A percentile compares a stretch with the other conserved stretches of the same genome.
These are phyloP conservation scores for Erethizon dorsatum DNA, from an alignment of 2,797 vertebrate genomes.

Conservation along the genomic window DNA sequence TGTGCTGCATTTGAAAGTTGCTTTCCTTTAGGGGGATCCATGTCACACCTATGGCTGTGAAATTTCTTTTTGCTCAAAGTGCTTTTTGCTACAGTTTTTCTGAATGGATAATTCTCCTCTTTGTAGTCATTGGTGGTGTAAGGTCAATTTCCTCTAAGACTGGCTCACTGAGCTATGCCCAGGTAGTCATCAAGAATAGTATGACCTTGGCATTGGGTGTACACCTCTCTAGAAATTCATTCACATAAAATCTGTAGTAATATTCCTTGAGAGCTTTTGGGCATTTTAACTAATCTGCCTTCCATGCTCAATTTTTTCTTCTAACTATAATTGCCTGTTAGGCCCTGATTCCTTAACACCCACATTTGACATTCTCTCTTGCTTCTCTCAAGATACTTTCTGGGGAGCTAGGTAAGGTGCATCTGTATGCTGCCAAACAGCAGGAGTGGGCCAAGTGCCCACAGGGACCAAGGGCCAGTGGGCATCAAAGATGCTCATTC, in stretches of 20 bases:
- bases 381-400: conserved; percentile 61
- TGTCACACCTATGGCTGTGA: background rate
- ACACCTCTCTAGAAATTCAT: conserved; percentile 29
- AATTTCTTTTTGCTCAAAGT: conserved; percentile 25
- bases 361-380: conserved; percentile 76
- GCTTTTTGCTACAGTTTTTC: conserved; percentile 62
- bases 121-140: background rate
- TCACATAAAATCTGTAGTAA: background rate
- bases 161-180: background rate
- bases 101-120: conserved; percentile 43
- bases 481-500: background rate
- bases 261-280: conserved; percentile 5
- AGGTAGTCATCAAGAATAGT: background rate
- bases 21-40: background rate
- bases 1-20: conserved; percentile 35
- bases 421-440: background rate
- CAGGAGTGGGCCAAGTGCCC: background rate
- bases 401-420: conserved; percentile 19
- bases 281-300: conserved; percentile 31
- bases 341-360: conserved; percentile 79
- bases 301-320: conserved; percentile 34
- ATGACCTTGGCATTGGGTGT: background rate
- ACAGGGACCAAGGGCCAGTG: background rate
- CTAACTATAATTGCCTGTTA: conserved; percentile 16
- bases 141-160: background rate